Percentiles rank a stretch among this genome's conserved stretches.
Evolutionary conservation across 1,140 invertebrate genomes (phyloP).

Genomic region (Cataglyphis hispanica): DNA sequence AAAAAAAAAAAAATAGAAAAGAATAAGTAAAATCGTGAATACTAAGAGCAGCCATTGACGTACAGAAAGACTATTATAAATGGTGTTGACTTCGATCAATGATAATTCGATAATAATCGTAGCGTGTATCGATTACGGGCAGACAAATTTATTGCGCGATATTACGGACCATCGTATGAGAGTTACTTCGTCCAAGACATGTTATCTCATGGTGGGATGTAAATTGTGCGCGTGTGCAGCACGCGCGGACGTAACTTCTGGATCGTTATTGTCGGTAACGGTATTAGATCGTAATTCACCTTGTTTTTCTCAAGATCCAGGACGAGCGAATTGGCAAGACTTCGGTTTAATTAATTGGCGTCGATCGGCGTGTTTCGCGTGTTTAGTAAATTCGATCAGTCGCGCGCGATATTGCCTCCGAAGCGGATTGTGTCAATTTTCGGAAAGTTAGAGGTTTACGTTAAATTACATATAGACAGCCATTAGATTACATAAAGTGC

Average conservation of each 20-base stretch:
- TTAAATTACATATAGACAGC: constrained; percentile 56
- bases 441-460: constrained; percentile 41
- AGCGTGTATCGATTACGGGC: not conserved
- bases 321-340: constrained; percentile 53
- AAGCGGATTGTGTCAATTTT: constrained; percentile 53
- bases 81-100: constrained; percentile 17
- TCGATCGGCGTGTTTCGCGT: constrained; percentile 36
- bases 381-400: constrained; percentile 54
- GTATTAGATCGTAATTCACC: constrained; percentile 53
- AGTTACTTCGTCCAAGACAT: not conserved
- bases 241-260: constrained; percentile 37
- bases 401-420: constrained; percentile 58
- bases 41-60: not conserved
- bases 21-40: constrained; percentile 11
- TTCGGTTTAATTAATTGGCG: constrained; percentile 58
- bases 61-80: not conserved
- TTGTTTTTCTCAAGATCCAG: constrained; percentile 31
- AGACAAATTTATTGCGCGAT: constrained; percentile 19
- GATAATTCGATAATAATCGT: not conserved
- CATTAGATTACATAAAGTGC: constrained; percentile 46
- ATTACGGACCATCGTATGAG: constrained; percentile 1
- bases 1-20: not conserved
- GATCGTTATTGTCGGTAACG: constrained; percentile 61
- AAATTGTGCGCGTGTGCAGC: constrained; percentile 34
- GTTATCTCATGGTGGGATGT: not conserved